Evolutionary conservation across 1,140 invertebrate genomes (phyloP), one percentile per base, ranked within the genome.

Genomic region (Bombus sibiricus): DNA sequence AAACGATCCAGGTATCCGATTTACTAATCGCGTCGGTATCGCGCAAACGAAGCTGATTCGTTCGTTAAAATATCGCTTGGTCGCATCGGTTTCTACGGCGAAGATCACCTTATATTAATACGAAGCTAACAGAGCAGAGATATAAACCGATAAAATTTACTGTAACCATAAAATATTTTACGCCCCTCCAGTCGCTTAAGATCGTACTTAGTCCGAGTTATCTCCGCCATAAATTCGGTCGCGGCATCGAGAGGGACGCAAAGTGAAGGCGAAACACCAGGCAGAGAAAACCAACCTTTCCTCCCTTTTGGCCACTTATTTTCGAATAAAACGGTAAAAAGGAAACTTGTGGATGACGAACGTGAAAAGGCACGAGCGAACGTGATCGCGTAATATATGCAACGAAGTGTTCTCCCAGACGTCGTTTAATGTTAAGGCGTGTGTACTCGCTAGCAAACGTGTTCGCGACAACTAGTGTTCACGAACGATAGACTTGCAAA

Each of bases 121-220:
- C 81, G 39, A 34, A 41, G 39, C 43, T 80, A 80, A 81, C 78
- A 71, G 71, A 62, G 59, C 34, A 41, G 43, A 47, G 59, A 68
- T 81, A 81, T 81, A 81, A 85, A 81, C 79, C 71, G 78, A 81
- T 73, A 66, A 81, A 85, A 81, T 85, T 85, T 85, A 85, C 69
- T 69, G 69, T 81, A 85, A 85, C 78, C 78, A 68, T 85, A 85
- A 85, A 85, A 85, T 74, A 81, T 66, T 85, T 85, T 85, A 81
- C 69, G 59, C 69, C 59, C 71, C 59, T 81, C 83, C 71, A 74
- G 59, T 68, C 83, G 83, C 47, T 81, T 75, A 75, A 81, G 59
- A 81, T 85, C 78, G 43, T 81, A 64, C 75, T 59, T 73, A 73
- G 43, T 34, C 39, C 59, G 71, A 43, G 71, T 81, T 85, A 85